Evolutionary conservation across 2,888 invertebrate genomes (phyloP).

Genomic region (Drosophila imparisetae): DNA sequence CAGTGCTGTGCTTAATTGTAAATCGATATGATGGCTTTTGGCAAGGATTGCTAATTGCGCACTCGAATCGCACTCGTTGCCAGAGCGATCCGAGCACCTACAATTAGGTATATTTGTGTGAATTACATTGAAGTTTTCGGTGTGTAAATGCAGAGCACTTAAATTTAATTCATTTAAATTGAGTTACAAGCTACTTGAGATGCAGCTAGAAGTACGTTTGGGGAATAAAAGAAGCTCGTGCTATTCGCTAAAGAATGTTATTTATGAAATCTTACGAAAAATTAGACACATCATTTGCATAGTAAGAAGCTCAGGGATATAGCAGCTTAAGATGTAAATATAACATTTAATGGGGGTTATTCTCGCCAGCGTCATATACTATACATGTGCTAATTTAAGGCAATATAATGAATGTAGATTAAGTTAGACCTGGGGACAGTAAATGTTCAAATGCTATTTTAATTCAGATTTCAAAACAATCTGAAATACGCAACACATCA

Average conservation of each 20-base stretch:
- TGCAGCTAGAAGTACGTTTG: neutral
- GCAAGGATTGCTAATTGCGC: constrained; percentile 63
- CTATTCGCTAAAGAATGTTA: neutral
- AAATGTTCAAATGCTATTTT: neutral
- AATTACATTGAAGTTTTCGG: constrained; percentile 31
- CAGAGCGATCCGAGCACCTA: constrained; percentile 12
- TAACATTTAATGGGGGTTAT: neutral
- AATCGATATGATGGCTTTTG: constrained; percentile 65
- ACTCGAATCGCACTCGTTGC: constrained; percentile 34
- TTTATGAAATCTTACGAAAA: neutral
- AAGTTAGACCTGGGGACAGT: neutral
- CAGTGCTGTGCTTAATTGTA: constrained; percentile 60
- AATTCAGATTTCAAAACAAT: too few relatives aligned
- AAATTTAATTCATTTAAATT: constrained; percentile 21
- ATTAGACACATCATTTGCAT: constrained; percentile 2
- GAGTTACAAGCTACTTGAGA: neutral
- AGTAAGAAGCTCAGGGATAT: neutral
- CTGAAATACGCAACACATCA: too few relatives aligned
- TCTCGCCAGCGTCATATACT: neutral
- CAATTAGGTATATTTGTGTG: constrained; percentile 43
- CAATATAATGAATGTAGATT: neutral
- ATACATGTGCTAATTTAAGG: neutral
- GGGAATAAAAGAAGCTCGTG: neutral
- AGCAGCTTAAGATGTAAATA: neutral
- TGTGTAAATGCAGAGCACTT: constrained; percentile 22